These are phyloP conservation scores for Syngnathus rostellatus DNA, from an alignment of 2,797 vertebrate genomes.

Conservation along the genomic window DNA sequence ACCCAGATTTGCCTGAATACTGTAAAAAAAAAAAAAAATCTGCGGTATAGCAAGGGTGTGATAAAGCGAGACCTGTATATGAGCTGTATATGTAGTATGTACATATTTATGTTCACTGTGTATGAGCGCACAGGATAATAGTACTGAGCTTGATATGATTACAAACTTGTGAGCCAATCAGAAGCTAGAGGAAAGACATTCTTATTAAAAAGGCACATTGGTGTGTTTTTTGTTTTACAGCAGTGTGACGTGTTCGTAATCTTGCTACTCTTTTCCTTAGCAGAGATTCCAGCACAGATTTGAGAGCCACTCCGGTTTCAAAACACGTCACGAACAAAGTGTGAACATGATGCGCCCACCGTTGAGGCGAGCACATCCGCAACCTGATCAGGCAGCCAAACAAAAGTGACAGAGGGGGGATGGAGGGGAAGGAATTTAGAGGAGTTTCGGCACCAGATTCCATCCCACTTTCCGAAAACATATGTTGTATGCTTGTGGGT, in stretches of 20 bases:
- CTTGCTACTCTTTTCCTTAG: not conserved
- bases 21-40: not conserved
- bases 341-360: slow-evolving; percentile 36
- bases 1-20: not conserved
- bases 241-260: not conserved
- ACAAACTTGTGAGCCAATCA: not conserved
- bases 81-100: too few species aligned
- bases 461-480: not conserved
- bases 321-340: slow-evolving; percentile 29
- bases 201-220: not conserved
- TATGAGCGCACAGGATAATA: not conserved
- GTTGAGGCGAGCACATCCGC: slow-evolving; percentile 47
- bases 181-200: not conserved
- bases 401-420: slow-evolving; percentile 26
- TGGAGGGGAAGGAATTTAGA: not conserved
- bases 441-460: not conserved
- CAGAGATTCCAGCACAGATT: slow-evolving; percentile 28
- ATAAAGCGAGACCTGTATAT: too few species aligned
- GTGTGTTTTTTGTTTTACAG: not conserved
- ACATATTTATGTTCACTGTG: too few species aligned
- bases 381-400: slow-evolving; percentile 45
- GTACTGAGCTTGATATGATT: not conserved
- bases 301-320: slow-evolving; percentile 32
- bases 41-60: not conserved
- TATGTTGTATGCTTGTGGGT: not conserved